Conservation (phyloP, 2,113 vertebrate genomes). For the Onychostoma macrolepis region DNA sequence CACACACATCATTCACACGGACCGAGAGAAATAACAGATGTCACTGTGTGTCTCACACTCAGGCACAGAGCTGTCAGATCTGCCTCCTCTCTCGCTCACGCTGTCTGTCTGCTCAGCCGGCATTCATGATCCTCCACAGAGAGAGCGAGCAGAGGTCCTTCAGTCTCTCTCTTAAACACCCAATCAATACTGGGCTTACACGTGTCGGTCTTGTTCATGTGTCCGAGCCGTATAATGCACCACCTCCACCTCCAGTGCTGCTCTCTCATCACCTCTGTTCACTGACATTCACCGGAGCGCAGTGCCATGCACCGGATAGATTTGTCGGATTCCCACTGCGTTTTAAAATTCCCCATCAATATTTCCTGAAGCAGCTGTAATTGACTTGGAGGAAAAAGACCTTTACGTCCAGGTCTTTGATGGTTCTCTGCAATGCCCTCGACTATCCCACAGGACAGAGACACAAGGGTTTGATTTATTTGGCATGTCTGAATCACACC, state of each 20-base stretch:
- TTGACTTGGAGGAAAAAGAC: neutral
- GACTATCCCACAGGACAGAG: neutral
- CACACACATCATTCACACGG: neutral
- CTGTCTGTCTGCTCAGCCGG: neutral
- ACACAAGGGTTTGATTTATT: neutral
- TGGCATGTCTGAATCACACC: neutral
- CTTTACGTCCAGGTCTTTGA: neutral
- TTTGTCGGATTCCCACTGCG: neutral
- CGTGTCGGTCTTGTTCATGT: neutral
- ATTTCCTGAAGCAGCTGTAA: conserved; percentile 3
- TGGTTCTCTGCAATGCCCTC: neutral
- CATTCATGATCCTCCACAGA: neutral
- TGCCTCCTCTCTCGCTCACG: neutral
- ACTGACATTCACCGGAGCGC: neutral
- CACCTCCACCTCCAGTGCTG: neutral
- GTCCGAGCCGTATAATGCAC: neutral
- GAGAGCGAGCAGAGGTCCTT: neutral
- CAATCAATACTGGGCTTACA: neutral
- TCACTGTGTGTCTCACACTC: conserved; percentile 18
- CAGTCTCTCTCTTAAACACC: neutral
- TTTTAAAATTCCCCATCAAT: conserved; percentile 2
- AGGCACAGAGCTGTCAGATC: neutral
- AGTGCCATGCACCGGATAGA: neutral
- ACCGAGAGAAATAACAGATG: neutral
- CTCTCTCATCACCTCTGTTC: conserved; percentile 1